Base-by-base conservation (phyloP, 1,140 invertebrate species). In the Ostrea denselamellosa region DNA sequence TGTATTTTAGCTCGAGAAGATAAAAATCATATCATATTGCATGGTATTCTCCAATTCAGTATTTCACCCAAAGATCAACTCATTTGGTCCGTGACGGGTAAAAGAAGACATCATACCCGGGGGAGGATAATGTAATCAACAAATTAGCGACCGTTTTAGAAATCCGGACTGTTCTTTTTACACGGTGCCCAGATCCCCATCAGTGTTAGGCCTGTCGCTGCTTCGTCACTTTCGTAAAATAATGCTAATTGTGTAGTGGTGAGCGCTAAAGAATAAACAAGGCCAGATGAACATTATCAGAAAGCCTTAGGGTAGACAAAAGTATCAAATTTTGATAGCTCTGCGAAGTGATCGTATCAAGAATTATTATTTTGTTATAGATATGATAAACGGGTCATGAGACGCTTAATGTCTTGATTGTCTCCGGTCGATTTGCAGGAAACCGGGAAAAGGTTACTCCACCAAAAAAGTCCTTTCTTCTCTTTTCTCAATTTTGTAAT, bases 291-390 rank as follows among this genome's bases (percentile, higher is more conserved):
- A 10, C 68, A 34, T 77, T 77, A 77, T 77, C 68, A 25, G 25
- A 77, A 77, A 25, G 68, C 68, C 68, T 77, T 25, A 25, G 68
- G 68, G 25, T 77, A 77, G 68, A 77, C 68, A 77, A 77, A 77
- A 77, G 68, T 77, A 77, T 77, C 68, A 77, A 77, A 34, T 77
- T 77, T 77, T 77, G 68, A 77, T 77, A 77, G 25, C 28, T 77
- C 68, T 77, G 68, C 28, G 68, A 77, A 77, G 68, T 77, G 68
- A 77, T 77, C 25, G 25, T 77, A 77, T 77, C 68, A 28, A 17
- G 68, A 77, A 77, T 77, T 77, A 77, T 77, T 77, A 77, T 77
- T 77, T 77, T 77, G 68, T 77, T 77, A 77, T 77, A 77, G 68
- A 77, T 77, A 77, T 77, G 68, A 77, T 77, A 77, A 77, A 77